Evolutionary conservation across 2,113 vertebrate genomes (phyloP), one percentile per base, ranked within the genome.

Genomic region (Austrofundulus limnaeus): DNA sequence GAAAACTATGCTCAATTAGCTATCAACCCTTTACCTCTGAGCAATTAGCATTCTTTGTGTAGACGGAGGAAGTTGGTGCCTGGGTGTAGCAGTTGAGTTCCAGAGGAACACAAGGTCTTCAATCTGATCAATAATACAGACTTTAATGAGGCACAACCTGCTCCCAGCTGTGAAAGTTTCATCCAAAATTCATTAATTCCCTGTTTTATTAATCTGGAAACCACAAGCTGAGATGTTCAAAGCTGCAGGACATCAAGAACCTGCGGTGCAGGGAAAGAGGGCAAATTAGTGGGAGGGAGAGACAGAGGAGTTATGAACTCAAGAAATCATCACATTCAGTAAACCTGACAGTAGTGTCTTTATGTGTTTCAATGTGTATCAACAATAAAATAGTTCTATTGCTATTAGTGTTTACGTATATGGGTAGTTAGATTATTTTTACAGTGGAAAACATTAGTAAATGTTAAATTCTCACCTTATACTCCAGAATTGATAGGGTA

Each of bases 171-270:
- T 63, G 90, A 83, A 57, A 76, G 88, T 90, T 91, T 89, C 89
- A 92, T 92, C 81, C 84, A 91, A 92, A 91, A 92, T 93, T 89
- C 76, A 93, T 93, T 92, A 80, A 88, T 89, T 90, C 85, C 84
- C 85, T 92, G 89, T 92, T 92, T 91, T 90, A 91, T 92, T 92
- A 88, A 92, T 90, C 83, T 80, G 61, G 31, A 81, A 53, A 85
- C 77, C 84, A 84, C 82, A 85, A 84, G 83, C 83, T 77, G 86
- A 78, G 84, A 87, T 91, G 90, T 90, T 87, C 53, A 86, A 84
- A 88, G 75, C 90, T 74, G 53, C 77, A 83, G 81, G 87, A 83
- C 64, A 23, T 67, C 84, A 78, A 75, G 59, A 76, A 75, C 85
- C 82, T 85, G 82, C 69, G 77, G 89, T 81, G 86, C 68, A 48